These are phyloP conservation scores for Dasypolia templi DNA, from an alignment of 2,888 invertebrate species.

Conservation along the genomic window DNA sequence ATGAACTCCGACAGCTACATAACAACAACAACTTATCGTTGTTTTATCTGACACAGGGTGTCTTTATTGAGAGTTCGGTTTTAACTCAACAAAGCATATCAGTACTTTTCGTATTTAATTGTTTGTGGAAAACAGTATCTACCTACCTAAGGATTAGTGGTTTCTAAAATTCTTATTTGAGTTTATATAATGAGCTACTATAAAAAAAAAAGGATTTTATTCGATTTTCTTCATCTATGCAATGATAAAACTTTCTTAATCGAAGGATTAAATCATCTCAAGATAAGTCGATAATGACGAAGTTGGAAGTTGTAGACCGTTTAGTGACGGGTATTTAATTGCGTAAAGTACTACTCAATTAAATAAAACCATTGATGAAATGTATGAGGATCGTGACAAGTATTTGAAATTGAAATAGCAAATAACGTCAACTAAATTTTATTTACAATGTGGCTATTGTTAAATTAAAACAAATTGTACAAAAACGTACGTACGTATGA, in stretches of 20 bases:
- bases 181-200: neutral
- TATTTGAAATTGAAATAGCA: constrained; percentile 8
- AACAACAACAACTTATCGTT: too few species aligned
- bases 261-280: neutral
- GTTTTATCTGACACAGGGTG: neutral
- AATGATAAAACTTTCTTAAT: neutral
- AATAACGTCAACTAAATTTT: constrained; percentile 24
- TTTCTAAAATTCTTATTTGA: neutral
- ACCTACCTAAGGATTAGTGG: neutral
- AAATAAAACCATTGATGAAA: neutral
- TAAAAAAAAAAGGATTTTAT: neutral
- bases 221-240: neutral
- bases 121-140: too few species aligned
- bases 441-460: constrained; percentile 29
- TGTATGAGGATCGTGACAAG: neutral
- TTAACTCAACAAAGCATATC: neutral
- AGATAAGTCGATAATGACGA: neutral
- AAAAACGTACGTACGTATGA: constrained; percentile 33
- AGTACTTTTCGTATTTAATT: neutral
- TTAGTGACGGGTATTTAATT: neutral
- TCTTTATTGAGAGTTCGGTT: neutral
- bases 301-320: neutral
- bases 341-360: neutral
- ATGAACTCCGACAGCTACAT: neutral
- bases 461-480: constrained; percentile 21